Evolutionary conservation across 2,888 invertebrate genomes (phyloP), one percentile per base, ranked within the genome.

Genomic region (Hedya salicella): DNA sequence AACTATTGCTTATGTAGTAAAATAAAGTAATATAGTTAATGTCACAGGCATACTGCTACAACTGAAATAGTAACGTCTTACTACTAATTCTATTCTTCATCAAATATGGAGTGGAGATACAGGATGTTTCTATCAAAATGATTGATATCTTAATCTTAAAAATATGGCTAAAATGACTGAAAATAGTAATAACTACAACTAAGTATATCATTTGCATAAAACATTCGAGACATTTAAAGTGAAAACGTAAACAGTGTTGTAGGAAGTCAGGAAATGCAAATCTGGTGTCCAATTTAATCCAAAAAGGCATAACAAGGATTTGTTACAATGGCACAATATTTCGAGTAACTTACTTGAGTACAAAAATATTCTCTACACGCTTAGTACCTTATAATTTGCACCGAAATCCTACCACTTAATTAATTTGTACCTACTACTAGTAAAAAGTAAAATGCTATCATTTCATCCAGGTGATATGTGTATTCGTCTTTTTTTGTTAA

Each of bases 131-230:
- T 57, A 30, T 56, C 9, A 54, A 60, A 53, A 39, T 46, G 48
- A 63, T 54, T 65, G 16, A 65, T 61, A 70, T 68, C 73, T 72
- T 73, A 76, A 65, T 40, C 68, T 71, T 75, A 74, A 73, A 66
- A 71, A 75, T 78, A 81, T 80, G 80, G 81, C 80, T 80, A 76
- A 75, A 73, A 76, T 81, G 80, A 80, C 80, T 81, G 74, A 75
- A 71, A 74, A 73, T 73, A 69, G 66, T 61, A 69, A 71, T 70
- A 57, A 54, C 71, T 76, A 73, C 66, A 46, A 68, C 68, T 73
- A 74, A 66, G 69, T 62, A 67, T 63, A 68, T 67, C 44, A 39
- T 48, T 62, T 67, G 54, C 40, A 50, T 62, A 63, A 50, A 67
- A 44, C 46, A 46, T 53, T 44, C 16, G 44, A 65, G 67, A 71